These are phyloP conservation scores for Augochlorella aurata DNA, from an alignment of 2,888 invertebrate genomes.

Conservation along the genomic window DNA sequence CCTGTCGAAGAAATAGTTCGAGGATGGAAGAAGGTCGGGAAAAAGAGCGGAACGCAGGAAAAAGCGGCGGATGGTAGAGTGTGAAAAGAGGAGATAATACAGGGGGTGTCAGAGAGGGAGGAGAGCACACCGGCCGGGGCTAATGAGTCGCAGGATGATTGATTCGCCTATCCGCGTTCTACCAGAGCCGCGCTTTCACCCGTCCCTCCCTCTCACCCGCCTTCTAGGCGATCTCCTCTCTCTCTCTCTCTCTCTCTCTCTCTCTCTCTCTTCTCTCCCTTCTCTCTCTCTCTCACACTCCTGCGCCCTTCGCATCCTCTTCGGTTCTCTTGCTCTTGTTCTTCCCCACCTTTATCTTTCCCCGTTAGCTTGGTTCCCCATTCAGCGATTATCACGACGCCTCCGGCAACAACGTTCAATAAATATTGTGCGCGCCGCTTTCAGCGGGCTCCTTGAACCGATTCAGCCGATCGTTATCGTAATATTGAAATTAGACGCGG, in stretches of 20 bases:
- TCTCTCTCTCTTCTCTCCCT: slow-evolving; percentile 37
- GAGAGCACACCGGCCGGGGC: slow-evolving; percentile 70
- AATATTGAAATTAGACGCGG: slow-evolving; percentile 58
- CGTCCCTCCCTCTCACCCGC: slow-evolving; percentile 30
- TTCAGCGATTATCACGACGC: slow-evolving; percentile 70
- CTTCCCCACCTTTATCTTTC: slow-evolving; percentile 68
- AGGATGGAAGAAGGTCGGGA: slow-evolving; percentile 35
- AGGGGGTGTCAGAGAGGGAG: slow-evolving; percentile 49
- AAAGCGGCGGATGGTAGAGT: slow-evolving; percentile 30
- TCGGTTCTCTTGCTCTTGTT: slow-evolving; percentile 45
- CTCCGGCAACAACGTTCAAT: slow-evolving; percentile 72
- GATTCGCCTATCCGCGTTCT: slow-evolving; percentile 75
- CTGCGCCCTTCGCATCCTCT: slow-evolving; percentile 32
- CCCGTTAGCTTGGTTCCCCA: slow-evolving; percentile 70
- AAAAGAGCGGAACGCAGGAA: slow-evolving; percentile 39
- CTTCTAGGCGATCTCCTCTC: slow-evolving; percentile 29
- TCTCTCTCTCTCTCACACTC: slow-evolving; percentile 46
- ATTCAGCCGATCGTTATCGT: slow-evolving; percentile 58
- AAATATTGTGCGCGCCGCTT: slow-evolving; percentile 71
- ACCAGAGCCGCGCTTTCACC: slow-evolving; percentile 73
- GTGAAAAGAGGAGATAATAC: slow-evolving; percentile 52
- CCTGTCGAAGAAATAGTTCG: slow-evolving; percentile 24
- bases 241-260: slow-evolving; percentile 43
- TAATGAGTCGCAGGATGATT: slow-evolving; percentile 81
- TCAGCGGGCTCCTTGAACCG: slow-evolving; percentile 55